Conservation (phyloP, 2,113 vertebrate species). For the Ctenodactylus gundi region DNA sequence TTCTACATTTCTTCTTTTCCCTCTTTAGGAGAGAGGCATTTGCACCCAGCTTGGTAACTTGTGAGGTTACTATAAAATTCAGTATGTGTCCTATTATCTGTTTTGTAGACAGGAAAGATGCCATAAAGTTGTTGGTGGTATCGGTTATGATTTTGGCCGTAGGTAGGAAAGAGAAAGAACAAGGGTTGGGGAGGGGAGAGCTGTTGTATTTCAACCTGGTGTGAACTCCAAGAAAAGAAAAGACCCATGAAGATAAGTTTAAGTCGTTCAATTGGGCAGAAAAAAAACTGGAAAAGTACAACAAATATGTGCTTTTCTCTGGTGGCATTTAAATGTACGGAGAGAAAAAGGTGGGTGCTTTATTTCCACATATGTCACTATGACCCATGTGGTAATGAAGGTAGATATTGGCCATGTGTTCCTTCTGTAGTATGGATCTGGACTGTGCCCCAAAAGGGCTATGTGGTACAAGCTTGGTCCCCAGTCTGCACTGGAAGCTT, state of each 20-base stretch:
- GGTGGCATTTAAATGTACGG: slow-evolving; percentile 61
- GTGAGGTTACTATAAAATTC: neutral
- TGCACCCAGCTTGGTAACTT: neutral
- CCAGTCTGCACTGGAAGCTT: neutral
- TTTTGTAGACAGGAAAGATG: neutral
- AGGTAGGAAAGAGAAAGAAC: neutral
- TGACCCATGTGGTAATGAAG: slow-evolving; percentile 30
- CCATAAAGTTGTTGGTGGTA: neutral
- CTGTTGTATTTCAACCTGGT: neutral
- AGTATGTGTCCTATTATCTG: neutral
- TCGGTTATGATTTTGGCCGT: neutral
- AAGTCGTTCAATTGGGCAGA: slow-evolving; percentile 21
- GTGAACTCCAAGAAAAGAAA: neutral
- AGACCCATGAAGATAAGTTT: slow-evolving; percentile 32
- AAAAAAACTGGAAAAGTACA: slow-evolving; percentile 40
- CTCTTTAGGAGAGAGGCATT: neutral
- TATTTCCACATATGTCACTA: slow-evolving; percentile 64
- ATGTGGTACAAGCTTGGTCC: too few species aligned
- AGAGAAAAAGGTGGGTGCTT: slow-evolving; percentile 59
- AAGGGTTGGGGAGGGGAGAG: neutral
- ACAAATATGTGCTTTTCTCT: slow-evolving; percentile 28
- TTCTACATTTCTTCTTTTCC: neutral
- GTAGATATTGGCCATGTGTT: slow-evolving; percentile 61
- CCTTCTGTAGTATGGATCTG: neutral
- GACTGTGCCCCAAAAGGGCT: neutral